A percentile compares a stretch with the other conserved stretches of the same genome.
Conservation (phyloP, 1,140 invertebrate genomes). For the Heliconius melpomene region DNA sequence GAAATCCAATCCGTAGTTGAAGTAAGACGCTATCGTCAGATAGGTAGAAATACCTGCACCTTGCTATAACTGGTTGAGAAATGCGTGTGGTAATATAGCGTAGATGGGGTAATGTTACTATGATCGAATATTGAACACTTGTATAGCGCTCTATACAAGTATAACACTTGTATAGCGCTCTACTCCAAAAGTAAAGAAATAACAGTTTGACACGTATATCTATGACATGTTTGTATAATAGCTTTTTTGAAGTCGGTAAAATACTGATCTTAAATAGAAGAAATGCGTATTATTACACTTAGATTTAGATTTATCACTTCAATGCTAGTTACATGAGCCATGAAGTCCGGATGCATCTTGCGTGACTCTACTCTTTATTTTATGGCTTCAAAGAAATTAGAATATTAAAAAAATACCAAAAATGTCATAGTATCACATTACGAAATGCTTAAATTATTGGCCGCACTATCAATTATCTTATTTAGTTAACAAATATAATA, state of each 20-base stretch:
- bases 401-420: neutral
- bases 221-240: too few relatives aligned
- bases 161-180: neutral
- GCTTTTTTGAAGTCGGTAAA: too few relatives aligned
- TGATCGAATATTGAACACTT: slow-evolving; percentile 11
- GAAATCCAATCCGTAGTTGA: neutral
- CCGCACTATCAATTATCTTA: too few relatives aligned
- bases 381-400: neutral
- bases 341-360: neutral
- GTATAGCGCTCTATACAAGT: too few relatives aligned
- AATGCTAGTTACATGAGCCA: neutral
- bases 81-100: slow-evolving; percentile 18
- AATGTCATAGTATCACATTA: too few relatives aligned
- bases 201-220: too few relatives aligned
- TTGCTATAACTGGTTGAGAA: slow-evolving; percentile 20
- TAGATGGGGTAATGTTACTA: slow-evolving; percentile 15
- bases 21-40: neutral
- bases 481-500: too few relatives aligned
- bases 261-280: neutral
- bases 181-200: neutral
- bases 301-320: neutral
- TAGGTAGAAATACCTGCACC: slow-evolving; percentile 18
- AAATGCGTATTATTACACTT: neutral
- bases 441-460: too few relatives aligned
- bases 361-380: neutral